Percentiles rank a stretch among this genome's conserved stretches.
These are phyloP conservation scores for Morinoia aosen DNA, from an alignment of 2,888 invertebrate species.

Conservation along the genomic window DNA sequence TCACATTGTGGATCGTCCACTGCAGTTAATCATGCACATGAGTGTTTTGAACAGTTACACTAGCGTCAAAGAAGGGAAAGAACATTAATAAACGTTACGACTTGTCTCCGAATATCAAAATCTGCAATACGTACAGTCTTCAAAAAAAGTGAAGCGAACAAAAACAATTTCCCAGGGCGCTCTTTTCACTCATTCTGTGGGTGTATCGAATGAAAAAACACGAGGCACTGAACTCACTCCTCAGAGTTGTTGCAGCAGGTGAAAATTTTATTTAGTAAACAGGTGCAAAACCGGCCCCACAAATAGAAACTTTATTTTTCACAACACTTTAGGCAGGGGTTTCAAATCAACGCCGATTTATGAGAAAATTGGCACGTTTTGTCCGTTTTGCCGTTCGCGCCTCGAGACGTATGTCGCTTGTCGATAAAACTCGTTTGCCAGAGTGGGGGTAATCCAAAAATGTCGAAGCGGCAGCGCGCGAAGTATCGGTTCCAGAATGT, in stretches of 20 bases:
- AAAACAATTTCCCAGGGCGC: too few relatives aligned
- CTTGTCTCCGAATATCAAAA: too few relatives aligned
- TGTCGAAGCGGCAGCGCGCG: neutral
- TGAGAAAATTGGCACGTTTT: conserved; percentile 18
- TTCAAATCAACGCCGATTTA: conserved; percentile 13
- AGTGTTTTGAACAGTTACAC: too few relatives aligned
- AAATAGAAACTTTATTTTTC: neutral
- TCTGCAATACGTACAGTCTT: too few relatives aligned
- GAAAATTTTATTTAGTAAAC: neutral
- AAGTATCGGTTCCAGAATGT: neutral
- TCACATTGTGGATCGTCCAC: too few relatives aligned
- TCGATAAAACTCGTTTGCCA: conserved; percentile 41
- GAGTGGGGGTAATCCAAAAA: conserved; percentile 14
- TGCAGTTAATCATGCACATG: too few relatives aligned
- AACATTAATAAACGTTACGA: too few relatives aligned
- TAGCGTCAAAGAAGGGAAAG: too few relatives aligned
- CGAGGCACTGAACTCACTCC: too few relatives aligned
- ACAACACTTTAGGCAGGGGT: neutral
- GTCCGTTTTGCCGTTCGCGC: neutral
- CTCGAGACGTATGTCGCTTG: conserved; percentile 30
- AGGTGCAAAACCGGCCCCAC: neutral
- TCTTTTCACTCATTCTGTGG: too few relatives aligned
- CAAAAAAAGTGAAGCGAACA: too few relatives aligned
- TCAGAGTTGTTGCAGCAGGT: neutral
- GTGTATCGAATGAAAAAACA: too few relatives aligned